These are phyloP conservation scores for Hirundo rustica DNA, from an alignment of 2,797 vertebrate genomes.

Conservation along the genomic window DNA sequence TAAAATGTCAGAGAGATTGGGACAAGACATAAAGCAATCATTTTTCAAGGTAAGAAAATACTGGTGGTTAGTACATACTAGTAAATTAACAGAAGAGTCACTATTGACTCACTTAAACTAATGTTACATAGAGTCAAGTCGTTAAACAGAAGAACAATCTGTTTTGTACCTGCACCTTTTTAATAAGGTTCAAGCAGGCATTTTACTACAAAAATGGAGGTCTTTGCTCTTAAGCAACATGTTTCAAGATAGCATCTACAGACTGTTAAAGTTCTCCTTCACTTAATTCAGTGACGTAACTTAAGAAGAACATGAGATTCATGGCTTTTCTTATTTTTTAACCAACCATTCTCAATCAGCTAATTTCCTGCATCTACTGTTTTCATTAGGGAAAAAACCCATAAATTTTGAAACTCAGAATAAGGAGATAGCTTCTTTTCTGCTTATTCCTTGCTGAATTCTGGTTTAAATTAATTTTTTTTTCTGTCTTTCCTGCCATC, in stretches of 20 bases:
- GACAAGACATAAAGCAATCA: slow-evolving; percentile 96
- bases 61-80: neutral
- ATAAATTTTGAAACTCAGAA: neutral
- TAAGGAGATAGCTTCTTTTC: neutral
- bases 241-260: neutral
- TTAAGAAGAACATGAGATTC: neutral
- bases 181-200: neutral
- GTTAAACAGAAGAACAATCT: neutral
- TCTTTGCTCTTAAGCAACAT: neutral
- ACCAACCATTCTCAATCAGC: neutral
- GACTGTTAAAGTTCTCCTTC: neutral
- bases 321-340: neutral
- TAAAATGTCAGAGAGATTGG: slow-evolving; percentile 95
- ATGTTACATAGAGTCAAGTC: neutral
- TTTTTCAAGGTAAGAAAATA: slow-evolving; percentile 91
- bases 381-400: rapidly evolving
- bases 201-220: neutral
- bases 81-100: neutral
- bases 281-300: neutral
- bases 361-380: neutral
- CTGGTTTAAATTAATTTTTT: neutral
- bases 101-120: neutral
- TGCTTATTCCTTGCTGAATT: neutral
- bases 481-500: neutral
- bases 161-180: neutral